A percentile compares a stretch with the other conserved stretches of the same genome.
These are phyloP conservation scores for Sisor rabdophorus DNA, from an alignment of 2,113 vertebrate genomes.

Conservation along the genomic window DNA sequence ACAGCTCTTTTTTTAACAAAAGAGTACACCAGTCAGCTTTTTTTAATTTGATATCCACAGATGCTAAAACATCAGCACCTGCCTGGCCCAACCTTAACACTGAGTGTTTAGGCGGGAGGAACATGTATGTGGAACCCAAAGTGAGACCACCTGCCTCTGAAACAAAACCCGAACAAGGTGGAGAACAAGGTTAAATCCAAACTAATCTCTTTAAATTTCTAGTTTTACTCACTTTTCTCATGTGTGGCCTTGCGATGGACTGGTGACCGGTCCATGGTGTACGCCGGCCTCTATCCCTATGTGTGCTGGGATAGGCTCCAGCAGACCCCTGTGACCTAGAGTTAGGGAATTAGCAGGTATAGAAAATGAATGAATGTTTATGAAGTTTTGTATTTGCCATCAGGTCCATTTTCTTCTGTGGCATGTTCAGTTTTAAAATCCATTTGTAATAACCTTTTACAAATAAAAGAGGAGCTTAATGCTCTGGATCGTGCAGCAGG, in stretches of 20 bases:
- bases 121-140: constrained; percentile 53
- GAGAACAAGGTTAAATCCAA: not conserved
- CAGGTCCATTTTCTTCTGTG: constrained; percentile 60
- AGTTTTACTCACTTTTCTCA: too few species aligned
- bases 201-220: too few species aligned
- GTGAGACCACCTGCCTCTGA: constrained; percentile 29
- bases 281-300: too few species aligned
- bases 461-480: constrained; percentile 78
- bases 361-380: too few species aligned
- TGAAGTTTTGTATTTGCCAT: not conserved
- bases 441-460: constrained; percentile 73
- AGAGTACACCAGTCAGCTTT: not conserved
- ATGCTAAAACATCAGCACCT: constrained; percentile 76
- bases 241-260: too few species aligned
- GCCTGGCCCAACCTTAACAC: constrained; percentile 79
- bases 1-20: not conserved
- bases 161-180: constrained; percentile 36
- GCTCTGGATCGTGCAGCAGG: constrained; percentile 82
- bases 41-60: constrained; percentile 55
- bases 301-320: too few species aligned
- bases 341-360: too few species aligned
- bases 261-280: too few species aligned
- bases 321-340: not conserved
- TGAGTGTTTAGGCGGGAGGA: constrained; percentile 57
- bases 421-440: constrained; percentile 60